Conservation (phyloP, 2,888 invertebrate genomes). For the Acronicta aceris region DNA sequence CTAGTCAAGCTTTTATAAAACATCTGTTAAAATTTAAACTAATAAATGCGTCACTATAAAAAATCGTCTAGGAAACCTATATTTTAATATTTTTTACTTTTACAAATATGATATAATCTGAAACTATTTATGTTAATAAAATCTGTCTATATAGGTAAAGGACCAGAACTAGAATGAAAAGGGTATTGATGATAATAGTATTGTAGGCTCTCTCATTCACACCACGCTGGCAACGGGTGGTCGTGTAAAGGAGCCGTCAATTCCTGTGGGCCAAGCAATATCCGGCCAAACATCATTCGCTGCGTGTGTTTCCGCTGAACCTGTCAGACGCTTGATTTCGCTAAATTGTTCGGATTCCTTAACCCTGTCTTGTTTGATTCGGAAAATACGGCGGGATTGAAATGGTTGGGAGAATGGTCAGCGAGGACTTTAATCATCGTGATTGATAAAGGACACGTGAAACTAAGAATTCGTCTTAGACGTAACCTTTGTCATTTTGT, state of each 20-base stretch:
- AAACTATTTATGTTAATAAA: too few relatives aligned
- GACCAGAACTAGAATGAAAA: not conserved
- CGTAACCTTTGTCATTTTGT: constrained; percentile 25
- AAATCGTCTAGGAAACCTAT: too few relatives aligned
- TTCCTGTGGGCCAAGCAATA: constrained; percentile 71
- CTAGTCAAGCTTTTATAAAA: too few relatives aligned
- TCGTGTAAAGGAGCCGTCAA: constrained; percentile 64
- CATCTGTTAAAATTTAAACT: too few relatives aligned
- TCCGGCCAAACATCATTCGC: constrained; percentile 70
- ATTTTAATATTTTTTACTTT: too few relatives aligned
- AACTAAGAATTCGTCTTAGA: constrained; percentile 29
- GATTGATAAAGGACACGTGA: constrained; percentile 52
- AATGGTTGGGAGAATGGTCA: constrained; percentile 35
- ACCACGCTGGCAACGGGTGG: constrained; percentile 46
- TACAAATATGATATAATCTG: too few relatives aligned
- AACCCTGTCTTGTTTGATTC: constrained; percentile 46
- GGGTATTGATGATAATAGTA: not conserved
- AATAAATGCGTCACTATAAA: too few relatives aligned
- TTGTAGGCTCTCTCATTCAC: constrained; percentile 30
- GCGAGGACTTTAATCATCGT: constrained; percentile 48
- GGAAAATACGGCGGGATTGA: constrained; percentile 38
- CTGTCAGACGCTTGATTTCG: constrained; percentile 66
- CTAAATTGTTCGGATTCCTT: constrained; percentile 59
- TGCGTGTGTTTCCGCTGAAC: constrained; percentile 69
- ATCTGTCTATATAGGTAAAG: too few relatives aligned